Evolutionary conservation across 1,140 invertebrate species (phyloP), one percentile per base, ranked within the genome.

Genomic region (Drosophila bipectinata): DNA sequence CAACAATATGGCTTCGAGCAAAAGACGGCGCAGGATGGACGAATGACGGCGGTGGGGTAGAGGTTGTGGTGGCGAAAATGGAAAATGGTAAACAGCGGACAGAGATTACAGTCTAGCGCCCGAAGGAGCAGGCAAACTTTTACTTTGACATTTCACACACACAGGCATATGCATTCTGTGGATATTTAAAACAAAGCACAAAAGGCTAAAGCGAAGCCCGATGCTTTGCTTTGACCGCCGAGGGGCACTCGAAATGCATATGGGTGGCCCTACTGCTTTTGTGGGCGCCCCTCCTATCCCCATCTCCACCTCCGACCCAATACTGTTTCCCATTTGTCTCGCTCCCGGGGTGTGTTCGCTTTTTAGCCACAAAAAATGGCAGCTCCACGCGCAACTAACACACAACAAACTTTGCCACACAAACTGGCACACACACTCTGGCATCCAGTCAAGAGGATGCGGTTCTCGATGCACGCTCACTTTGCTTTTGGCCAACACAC

Each of bases 191-290:
- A 69, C 47, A 58, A 84, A 74, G 63, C 72, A 74, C 71, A 57
- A 76, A 76, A 75, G 62, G 67, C 71, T 76, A 76, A 75, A 55
- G 67, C 77, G 52, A 75, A 55, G 55, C 67, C 57, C 18, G 51
- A 60, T 68, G 69, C 82, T 78, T 85, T 72, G 54, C 82, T 87
- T 87, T 85, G 82, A 87, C 74, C 82, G 82, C 82, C 82, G 74
- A 55, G 82, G 82, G 82, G 82, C 82, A 78, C 82, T 85, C 74
- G 69, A 87, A 85, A 81, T 87, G 74, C 78, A 81, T 67, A 58
- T 78, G 64, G 41, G 64, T 30, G 18, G 21, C 21, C 14, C 15
- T 37, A 24, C 12, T 10, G 37, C 54, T 26, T 77, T 52, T 55
- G 41, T 49, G 30, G 30, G 8, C 14, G 24, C 48, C 41, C 34